These are phyloP conservation scores for Streblospio benedicti DNA, from an alignment of 1,140 invertebrate genomes.

Conservation along the genomic window DNA sequence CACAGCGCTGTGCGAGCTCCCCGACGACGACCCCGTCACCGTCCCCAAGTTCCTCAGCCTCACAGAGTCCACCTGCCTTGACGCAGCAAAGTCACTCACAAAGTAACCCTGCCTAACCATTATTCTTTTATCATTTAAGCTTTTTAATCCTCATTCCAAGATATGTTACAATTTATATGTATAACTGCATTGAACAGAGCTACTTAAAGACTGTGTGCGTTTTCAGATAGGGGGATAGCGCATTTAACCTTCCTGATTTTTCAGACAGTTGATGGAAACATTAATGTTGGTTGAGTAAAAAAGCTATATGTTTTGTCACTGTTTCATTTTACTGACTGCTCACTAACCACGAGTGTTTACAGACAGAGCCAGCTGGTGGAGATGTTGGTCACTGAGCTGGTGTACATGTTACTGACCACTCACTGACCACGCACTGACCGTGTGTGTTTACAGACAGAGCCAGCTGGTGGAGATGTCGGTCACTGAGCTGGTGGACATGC, in stretches of 20 bases:
- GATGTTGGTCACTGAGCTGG: conserved; percentile 79
- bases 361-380: conserved; percentile 80
- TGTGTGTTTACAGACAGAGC: conserved; percentile 56
- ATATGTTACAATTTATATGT: no score
- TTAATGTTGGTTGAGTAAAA: no score
- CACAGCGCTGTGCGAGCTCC: conserved; percentile 67
- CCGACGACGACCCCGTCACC: conserved; percentile 68
- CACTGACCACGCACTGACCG: no score
- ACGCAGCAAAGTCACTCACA: conserved; percentile 30
- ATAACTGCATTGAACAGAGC: no score
- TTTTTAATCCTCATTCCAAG: not conserved
- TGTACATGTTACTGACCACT: conserved; percentile 58
- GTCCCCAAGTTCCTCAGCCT: conserved; percentile 76
- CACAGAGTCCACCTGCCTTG: conserved; percentile 47
- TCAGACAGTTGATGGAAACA: no score
- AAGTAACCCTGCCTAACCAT: no score
- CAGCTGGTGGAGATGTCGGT: conserved; percentile 83
- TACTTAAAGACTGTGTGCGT: no score
- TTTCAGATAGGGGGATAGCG: no score
- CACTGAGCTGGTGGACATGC: conserved; percentile 74
- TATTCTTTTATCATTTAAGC: not conserved
- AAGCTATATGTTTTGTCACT: no score
- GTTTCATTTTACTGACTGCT: not conserved
- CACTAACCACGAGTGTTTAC: no score
- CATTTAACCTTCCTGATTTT: no score